Evolutionary conservation across 1,140 invertebrate genomes (phyloP), one percentile per base, ranked within the genome.

Genomic region (Drosophila asahinai): DNA sequence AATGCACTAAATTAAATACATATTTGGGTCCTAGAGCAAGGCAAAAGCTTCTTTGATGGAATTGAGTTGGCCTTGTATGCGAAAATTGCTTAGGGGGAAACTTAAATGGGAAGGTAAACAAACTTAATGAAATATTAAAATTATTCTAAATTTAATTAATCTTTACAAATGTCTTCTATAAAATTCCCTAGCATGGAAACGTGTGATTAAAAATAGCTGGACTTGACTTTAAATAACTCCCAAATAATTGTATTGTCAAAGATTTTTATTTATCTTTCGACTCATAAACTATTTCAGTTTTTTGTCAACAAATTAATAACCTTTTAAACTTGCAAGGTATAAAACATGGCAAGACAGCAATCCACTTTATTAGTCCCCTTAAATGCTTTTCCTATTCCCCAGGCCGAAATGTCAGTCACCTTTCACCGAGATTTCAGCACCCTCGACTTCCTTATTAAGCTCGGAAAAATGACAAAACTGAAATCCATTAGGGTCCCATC

Each of bases 401-500:
- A 25, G 1, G 40, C 27, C 57, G 0, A 25, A 27, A 36, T 14
- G 42, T 33, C 27, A 45, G 7, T 14, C 25, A 33, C 27, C n/a
- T 25, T 25, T 62, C 58, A 62, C 15, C 17, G 25, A 65, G 38
- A 62, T 62, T 33, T 45, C 38, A 61, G 30, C 27, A 3, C 25
- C 12, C 27, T 58, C 27, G 55, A 64, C 27, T 19, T 64, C 33
- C 25, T 58, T 33, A 43, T 62, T 61, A 33, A 43, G 5, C 19
- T 11, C 8, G 38, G 12, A 68, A 70, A 40, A 40, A 67, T 51
- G 62, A 52, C 63, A 68, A 70, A 36, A 38, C 66, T 70, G 66
- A 73, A 73, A 73, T 60, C 70, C 70, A 73, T 73, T 73, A 72
- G n/a, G 19, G 33, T 11, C 11, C 19, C 38, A 25, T 36, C 5